These are phyloP conservation scores for Melanotaenia parkinsoni DNA, from an alignment of 2,797 vertebrate species.

Conservation along the genomic window DNA sequence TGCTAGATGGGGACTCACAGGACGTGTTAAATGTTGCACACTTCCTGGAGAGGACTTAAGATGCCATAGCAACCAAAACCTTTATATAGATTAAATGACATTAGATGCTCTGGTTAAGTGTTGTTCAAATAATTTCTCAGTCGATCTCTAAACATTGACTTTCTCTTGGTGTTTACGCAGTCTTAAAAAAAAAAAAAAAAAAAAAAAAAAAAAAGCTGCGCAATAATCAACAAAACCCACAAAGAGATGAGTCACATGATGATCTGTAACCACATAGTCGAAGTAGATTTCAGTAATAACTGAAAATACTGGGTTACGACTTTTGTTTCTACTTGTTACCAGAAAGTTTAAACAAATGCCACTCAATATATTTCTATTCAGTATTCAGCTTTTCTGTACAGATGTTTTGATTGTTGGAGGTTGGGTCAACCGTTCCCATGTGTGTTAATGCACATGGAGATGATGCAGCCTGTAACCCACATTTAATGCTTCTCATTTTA, in stretches of 20 bases:
- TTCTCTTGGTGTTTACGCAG: constrained; percentile 14
- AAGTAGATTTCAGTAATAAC: not conserved
- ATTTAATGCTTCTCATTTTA: constrained; percentile 3
- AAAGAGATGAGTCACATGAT: not conserved
- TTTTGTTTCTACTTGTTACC: not conserved
- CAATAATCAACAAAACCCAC: not conserved
- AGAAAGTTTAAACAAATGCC: not conserved
- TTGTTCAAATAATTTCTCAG: constrained; percentile 18
- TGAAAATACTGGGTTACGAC: no score
- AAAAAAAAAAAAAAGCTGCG: not conserved
- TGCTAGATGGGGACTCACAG: constrained; percentile 19
- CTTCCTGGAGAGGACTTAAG: constrained; percentile 58
- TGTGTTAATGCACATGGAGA: not conserved
- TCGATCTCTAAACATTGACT: constrained; percentile 5
- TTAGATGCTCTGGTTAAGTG: constrained; percentile 14
- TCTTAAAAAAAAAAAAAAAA: not conserved
- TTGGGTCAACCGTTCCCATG: not conserved
- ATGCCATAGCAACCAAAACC: constrained; percentile 56
- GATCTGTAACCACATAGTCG: not conserved
- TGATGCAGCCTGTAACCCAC: not conserved
- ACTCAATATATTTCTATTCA: not conserved
- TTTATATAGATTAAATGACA: constrained; percentile 16
- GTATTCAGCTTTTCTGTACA: not conserved
- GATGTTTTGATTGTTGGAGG: not conserved
- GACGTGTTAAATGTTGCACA: constrained; percentile 62